These are phyloP conservation scores for Invenusta paracnida DNA, from an alignment of 2,888 invertebrate genomes.

Conservation along the genomic window DNA sequence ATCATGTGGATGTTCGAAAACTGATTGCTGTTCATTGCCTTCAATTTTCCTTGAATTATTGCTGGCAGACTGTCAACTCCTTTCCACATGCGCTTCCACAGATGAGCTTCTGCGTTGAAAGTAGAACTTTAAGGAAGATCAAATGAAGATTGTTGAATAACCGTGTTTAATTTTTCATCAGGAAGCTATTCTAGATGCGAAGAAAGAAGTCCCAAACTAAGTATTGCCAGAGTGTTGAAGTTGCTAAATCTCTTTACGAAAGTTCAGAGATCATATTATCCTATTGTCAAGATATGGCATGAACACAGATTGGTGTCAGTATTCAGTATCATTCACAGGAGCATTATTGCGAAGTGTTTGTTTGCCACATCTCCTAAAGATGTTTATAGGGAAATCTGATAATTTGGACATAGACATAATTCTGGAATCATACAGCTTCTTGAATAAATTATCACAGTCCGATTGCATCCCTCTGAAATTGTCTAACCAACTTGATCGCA, in stretches of 20 bases:
- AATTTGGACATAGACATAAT: slow-evolving; percentile 19
- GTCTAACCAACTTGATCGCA: background rate
- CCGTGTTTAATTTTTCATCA: background rate
- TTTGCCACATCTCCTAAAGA: background rate
- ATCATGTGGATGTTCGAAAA: background rate
- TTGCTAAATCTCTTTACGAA: background rate
- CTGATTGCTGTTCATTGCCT: background rate
- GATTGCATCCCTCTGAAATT: slow-evolving; percentile 4
- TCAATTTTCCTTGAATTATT: background rate
- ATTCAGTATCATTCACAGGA: background rate
- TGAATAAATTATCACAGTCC: background rate
- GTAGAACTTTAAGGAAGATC: background rate
- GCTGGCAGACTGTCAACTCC: background rate
- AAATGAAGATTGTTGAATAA: background rate
- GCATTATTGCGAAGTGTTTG: background rate
- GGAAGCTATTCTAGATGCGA: background rate
- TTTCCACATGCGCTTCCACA: too few species aligned
- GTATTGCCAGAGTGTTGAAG: background rate
- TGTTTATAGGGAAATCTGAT: background rate
- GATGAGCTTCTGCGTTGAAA: background rate
- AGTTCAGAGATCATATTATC: background rate
- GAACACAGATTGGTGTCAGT: background rate
- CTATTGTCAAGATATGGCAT: background rate
- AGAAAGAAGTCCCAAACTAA: background rate
- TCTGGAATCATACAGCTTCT: slow-evolving; percentile 1